These are phyloP conservation scores for Rhagologus leucostigma DNA, from an alignment of 2,113 vertebrate genomes.

Conservation along the genomic window DNA sequence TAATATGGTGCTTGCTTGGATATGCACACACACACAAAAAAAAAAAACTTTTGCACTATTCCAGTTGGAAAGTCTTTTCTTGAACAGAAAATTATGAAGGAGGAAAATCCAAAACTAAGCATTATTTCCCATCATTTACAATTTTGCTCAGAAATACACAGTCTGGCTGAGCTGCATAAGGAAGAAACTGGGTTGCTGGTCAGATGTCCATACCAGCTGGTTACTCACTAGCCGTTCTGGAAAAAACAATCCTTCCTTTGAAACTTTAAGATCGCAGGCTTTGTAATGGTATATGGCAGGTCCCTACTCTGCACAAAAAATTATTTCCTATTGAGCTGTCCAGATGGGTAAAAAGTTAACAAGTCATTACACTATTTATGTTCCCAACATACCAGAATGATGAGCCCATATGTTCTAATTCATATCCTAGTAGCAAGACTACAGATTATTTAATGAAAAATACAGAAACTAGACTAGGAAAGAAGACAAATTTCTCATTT, in stretches of 20 bases:
- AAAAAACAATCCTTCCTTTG: not conserved
- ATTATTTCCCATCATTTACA: not conserved
- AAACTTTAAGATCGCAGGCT: not conserved
- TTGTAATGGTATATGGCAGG: not conserved
- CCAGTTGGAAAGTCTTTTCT: not conserved
- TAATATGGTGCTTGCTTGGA: not conserved
- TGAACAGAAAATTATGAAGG: not conserved
- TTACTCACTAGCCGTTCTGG: not conserved
- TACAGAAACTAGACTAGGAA: not conserved
- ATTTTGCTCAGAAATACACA: not conserved
- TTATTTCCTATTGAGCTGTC: not conserved
- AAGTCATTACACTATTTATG: not conserved
- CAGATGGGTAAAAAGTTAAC: not conserved
- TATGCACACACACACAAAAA: not conserved
- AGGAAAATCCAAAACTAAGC: not conserved
- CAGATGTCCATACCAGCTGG: not conserved
- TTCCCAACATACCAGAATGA: not conserved
- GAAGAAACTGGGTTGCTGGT: not conserved
- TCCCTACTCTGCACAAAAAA: not conserved
- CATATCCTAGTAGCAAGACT: not conserved
- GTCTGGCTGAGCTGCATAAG: not conserved
- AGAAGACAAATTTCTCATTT: not conserved
- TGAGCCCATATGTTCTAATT: not conserved
- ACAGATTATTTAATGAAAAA: not conserved
- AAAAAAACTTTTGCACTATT: not conserved